Evolutionary conservation across 2,888 invertebrate species (phyloP).

Genomic region (Eupsilia transversa): DNA sequence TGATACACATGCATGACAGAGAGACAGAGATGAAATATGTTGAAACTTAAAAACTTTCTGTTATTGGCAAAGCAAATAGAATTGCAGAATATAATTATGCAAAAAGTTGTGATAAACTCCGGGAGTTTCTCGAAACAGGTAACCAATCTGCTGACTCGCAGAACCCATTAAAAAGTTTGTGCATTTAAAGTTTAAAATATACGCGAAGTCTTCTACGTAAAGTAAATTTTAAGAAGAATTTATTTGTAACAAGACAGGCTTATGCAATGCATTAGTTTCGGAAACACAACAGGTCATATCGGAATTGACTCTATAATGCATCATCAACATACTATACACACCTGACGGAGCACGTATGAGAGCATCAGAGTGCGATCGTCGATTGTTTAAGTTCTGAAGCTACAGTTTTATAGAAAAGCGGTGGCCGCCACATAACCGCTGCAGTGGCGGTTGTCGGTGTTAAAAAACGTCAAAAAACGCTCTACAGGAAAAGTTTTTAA

Average conservation of each 20-base stretch:
- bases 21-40: not conserved
- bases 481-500: too few species aligned
- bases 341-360: not conserved
- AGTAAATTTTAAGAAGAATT: conserved; percentile 8
- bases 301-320: not conserved
- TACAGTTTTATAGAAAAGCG: too few species aligned
- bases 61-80: conserved; percentile 11
- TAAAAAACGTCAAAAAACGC: too few species aligned
- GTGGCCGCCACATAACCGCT: too few species aligned
- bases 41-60: not conserved
- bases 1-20: not conserved
- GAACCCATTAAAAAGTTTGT: conserved; percentile 54
- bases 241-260: conserved; percentile 9
- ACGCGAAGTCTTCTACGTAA: not conserved
- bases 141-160: conserved; percentile 39
- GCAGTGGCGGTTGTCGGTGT: too few species aligned
- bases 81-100: conserved; percentile 36
- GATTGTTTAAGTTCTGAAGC: not conserved
- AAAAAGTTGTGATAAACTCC: conserved; percentile 37
- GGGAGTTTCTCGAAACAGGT: conserved; percentile 47
- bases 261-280: too few species aligned
- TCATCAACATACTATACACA: not conserved
- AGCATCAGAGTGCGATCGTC: not conserved
- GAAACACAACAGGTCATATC: not conserved
- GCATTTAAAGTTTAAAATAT: conserved; percentile 38